These are phyloP conservation scores for Apodemus agrarius DNA, from an alignment of 2,797 vertebrate species.

Conservation along the genomic window DNA sequence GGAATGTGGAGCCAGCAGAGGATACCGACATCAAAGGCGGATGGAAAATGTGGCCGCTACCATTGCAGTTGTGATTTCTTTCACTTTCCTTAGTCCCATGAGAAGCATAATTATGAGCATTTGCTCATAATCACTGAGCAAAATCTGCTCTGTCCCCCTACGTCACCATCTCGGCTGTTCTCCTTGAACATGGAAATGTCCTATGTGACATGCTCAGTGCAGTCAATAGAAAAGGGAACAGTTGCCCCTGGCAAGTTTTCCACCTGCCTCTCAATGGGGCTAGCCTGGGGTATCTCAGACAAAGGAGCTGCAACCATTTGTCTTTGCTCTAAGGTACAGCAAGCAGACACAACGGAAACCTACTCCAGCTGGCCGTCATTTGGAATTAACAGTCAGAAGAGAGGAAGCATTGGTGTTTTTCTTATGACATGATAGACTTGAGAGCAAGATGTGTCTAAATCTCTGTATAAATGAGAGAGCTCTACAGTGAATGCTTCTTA, in stretches of 20 bases:
- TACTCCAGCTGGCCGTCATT: not conserved
- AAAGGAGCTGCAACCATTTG: not conserved
- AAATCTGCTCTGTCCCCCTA: not conserved
- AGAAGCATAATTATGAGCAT: not conserved
- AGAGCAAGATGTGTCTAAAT: not conserved
- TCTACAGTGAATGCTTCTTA: not conserved
- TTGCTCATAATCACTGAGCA: not conserved
- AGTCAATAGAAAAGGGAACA: not conserved
- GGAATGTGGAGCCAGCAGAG: not conserved
- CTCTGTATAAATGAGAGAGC: conserved; percentile 4
- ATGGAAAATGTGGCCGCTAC: not conserved
- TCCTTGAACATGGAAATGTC: not conserved
- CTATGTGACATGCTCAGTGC: no score
- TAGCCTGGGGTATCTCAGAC: not conserved
- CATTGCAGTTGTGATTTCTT: not conserved
- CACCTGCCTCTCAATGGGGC: not conserved
- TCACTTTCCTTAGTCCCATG: not conserved
- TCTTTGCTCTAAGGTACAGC: not conserved
- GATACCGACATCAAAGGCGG: not conserved
- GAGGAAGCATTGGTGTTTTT: conserved; percentile 32
- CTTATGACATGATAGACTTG: not conserved
- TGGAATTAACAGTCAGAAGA: not conserved
- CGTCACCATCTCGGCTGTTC: not conserved
- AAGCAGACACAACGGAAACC: not conserved
- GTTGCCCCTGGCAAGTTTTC: not conserved